These are phyloP conservation scores for Aphidius ervi DNA, from an alignment of 1,140 invertebrate species.

Conservation along the genomic window DNA sequence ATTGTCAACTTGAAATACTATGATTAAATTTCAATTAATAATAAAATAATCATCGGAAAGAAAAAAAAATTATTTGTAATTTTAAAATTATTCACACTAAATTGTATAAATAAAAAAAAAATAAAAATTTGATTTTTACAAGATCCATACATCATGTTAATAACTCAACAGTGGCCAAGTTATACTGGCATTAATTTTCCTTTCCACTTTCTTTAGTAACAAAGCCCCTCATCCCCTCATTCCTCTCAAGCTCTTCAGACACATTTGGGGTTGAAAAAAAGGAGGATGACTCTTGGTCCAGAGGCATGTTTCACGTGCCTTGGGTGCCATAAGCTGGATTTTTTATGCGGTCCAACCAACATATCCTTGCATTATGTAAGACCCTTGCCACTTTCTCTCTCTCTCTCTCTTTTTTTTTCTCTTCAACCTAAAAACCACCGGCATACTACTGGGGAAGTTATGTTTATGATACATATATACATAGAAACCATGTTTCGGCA, in stretches of 20 bases:
- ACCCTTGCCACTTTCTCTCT: conserved; percentile 11
- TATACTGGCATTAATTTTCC: not conserved
- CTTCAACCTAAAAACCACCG: conserved; percentile 4
- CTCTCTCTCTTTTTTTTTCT: not conserved
- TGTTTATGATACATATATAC: conserved; percentile 18
- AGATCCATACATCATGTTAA: conserved; percentile 18
- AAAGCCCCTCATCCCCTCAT: too few species aligned
- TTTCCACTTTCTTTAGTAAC: too few species aligned
- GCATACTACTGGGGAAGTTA: conserved; percentile 20
- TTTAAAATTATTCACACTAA: too few species aligned
- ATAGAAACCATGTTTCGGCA: conserved; percentile 17
- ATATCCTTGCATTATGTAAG: conserved; percentile 23
- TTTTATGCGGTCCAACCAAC: conserved; percentile 26
- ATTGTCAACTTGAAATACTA: too few species aligned
- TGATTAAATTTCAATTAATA: too few species aligned
- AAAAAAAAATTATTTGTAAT: too few species aligned
- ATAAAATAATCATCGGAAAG: too few species aligned
- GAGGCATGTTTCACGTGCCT: conserved; percentile 19
- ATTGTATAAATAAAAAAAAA: too few species aligned
- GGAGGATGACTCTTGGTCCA: conserved; percentile 5
- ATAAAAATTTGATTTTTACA: not conserved
- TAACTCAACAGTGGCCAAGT: conserved; percentile 20
- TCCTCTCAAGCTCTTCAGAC: too few species aligned
- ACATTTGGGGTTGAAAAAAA: not conserved
- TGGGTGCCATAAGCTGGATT: conserved; percentile 24